phyloP scores from a whole-genome alignment of 64 coral and sea anemone genomes.

The Anthopleura sola region DNA sequence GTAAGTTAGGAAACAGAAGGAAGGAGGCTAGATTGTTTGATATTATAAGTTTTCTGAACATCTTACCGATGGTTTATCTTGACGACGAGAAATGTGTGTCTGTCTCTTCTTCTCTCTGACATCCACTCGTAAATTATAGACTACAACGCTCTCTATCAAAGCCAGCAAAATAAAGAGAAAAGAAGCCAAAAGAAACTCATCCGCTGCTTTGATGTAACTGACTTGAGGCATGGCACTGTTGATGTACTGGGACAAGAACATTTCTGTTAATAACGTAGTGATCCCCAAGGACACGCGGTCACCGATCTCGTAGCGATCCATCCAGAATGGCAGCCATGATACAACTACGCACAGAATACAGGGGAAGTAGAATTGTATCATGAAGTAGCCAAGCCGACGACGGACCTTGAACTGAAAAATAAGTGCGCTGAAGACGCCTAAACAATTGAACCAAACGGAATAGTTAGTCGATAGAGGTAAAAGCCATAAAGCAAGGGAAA shows the following conservation, averaged over 20 bases:
- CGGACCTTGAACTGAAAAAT: constrained; percentile 34
- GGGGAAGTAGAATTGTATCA: constrained; percentile 64
- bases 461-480: too few relatives aligned
- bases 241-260: constrained; percentile 56
- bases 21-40: too few relatives aligned
- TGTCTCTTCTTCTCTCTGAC: not conserved
- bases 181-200: constrained; percentile 64
- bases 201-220: constrained; percentile 66
- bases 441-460: not conserved
- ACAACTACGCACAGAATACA: constrained; percentile 59
- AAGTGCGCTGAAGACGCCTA: constrained; percentile 45
- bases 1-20: too few relatives aligned
- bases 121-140: constrained; percentile 28
- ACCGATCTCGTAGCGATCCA: constrained; percentile 73
- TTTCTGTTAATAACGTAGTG: constrained; percentile 54
- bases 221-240: constrained; percentile 65
- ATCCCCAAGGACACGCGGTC: constrained; percentile 62
- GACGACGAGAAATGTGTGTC: too few relatives aligned
- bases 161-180: constrained; percentile 56
- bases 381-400: constrained; percentile 61
- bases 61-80: too few relatives aligned
- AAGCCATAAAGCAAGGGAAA: too few relatives aligned
- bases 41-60: too few relatives aligned
- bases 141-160: constrained; percentile 53
- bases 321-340: constrained; percentile 68